phyloP scores from a whole-genome alignment of 2,888 invertebrate genomes.

The Ferrisia virgata region DNA sequence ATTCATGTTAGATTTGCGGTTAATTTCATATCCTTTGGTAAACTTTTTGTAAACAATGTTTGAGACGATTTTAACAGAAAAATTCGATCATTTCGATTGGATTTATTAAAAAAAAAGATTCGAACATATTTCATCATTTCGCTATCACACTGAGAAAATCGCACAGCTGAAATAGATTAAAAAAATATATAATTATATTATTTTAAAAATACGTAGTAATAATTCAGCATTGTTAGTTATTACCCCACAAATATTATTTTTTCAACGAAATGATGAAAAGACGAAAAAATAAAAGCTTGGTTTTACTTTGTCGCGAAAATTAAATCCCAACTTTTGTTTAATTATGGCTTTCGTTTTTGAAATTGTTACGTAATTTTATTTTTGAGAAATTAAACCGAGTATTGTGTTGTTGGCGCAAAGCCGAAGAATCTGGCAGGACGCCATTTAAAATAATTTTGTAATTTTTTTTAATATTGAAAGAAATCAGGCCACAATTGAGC shows the following conservation, averaged over 20 bases:
- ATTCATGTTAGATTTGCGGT: too few relatives aligned
- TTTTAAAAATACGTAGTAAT: neutral
- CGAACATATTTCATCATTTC: too few relatives aligned
- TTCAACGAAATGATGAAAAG: neutral
- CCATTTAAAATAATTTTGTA: neutral
- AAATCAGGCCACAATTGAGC: neutral
- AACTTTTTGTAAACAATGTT: too few relatives aligned
- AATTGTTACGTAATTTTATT: neutral
- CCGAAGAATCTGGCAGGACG: neutral
- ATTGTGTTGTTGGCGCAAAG: neutral
- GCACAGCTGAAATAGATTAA: too few relatives aligned
- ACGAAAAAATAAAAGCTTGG: neutral
- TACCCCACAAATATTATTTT: neutral
- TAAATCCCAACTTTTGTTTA: conserved; percentile 1
- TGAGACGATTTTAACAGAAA: too few relatives aligned
- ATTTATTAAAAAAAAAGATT: too few relatives aligned
- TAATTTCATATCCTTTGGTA: too few relatives aligned
- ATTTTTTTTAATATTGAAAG: neutral
- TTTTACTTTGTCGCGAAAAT: neutral
- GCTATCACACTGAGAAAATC: too few relatives aligned
- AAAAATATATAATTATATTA: neutral
- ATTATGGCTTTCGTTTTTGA: neutral
- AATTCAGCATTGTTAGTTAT: neutral
- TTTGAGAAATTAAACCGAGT: neutral
- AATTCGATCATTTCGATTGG: too few relatives aligned